Base-by-base conservation (phyloP, 2,888 invertebrate species). In the Philereme transversata region DNA sequence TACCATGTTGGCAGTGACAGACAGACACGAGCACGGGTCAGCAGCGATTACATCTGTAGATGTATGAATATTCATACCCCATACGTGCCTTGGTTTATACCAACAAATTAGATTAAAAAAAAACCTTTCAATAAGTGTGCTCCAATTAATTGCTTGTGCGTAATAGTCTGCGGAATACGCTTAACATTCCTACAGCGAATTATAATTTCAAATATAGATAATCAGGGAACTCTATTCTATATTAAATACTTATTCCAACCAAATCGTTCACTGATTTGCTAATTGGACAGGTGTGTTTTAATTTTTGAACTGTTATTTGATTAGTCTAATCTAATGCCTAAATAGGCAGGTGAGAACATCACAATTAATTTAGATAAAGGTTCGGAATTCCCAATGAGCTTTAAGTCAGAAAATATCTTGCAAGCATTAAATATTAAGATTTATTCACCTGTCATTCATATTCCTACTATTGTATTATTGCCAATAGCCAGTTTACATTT, bases 31-130 rank as follows among this genome's bases (percentile, higher is more conserved):
- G 68, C 78, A 78, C 72, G 72, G 72, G 68, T 74, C 74, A 79
- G 69, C 74, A 78, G 69, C 79, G 82, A 86, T 87, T 81, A 82
- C 75, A 87, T 86, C 83, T 78, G 75, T 76, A 73, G 71, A 71
- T 62, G 64, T 66, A 83, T 87, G 80, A 82, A 87, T 87, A 88
- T 86, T 86, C 79, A 86, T 83, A 60, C 57, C 64, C 3, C 3
- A 22, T 72, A 78, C 84, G 83, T 79, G 82, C 67, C 69, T 58
- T 61, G 70, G 71, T 71, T 80, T 33, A 9, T 58, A 66, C 10
- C 34, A 48, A 48, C 57, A 54, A 64, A 64, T 51, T 38, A 50
- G 58, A 49, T 65, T 51, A 41, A 46, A 55, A 53, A 45, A 11
- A 41, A 56, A 57, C 43, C 40, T 45, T 45, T 51, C 11, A 46